phyloP scores from a whole-genome alignment of 2,888 invertebrate species.

The Standfussiana lucernea region DNA sequence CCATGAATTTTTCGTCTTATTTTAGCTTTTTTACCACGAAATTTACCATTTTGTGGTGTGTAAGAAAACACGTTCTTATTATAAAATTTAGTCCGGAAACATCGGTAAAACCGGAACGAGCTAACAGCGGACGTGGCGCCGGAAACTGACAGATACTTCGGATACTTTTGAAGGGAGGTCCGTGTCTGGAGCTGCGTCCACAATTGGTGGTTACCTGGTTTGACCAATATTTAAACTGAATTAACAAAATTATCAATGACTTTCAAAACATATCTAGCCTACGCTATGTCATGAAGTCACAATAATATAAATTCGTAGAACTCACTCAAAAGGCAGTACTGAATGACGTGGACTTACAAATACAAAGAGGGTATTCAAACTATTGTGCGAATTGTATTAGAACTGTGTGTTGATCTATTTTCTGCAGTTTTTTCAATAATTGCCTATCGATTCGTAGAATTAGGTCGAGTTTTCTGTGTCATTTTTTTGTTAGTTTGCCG shows the following conservation, averaged over 20 bases:
- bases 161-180: background rate
- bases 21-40: too few species aligned
- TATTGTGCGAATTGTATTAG: slow-evolving; percentile 45
- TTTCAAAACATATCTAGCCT: slow-evolving; percentile 7
- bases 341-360: slow-evolving; percentile 14
- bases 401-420: slow-evolving; percentile 18
- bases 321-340: slow-evolving; percentile 33
- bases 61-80: background rate
- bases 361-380: slow-evolving; percentile 47
- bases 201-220: background rate
- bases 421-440: slow-evolving; percentile 37
- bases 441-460: slow-evolving; percentile 45
- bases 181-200: background rate
- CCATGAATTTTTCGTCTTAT: background rate
- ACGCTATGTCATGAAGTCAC: slow-evolving; percentile 36
- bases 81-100: background rate
- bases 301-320: slow-evolving; percentile 32
- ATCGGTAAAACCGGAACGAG: background rate
- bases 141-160: background rate
- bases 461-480: slow-evolving; percentile 31
- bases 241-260: slow-evolving; percentile 12
- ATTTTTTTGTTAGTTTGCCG: background rate
- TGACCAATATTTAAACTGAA: background rate
- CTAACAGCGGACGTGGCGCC: background rate
- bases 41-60: background rate